phyloP scores from a whole-genome alignment of 2,113 vertebrate genomes.

The Rhipidura dahli region DNA sequence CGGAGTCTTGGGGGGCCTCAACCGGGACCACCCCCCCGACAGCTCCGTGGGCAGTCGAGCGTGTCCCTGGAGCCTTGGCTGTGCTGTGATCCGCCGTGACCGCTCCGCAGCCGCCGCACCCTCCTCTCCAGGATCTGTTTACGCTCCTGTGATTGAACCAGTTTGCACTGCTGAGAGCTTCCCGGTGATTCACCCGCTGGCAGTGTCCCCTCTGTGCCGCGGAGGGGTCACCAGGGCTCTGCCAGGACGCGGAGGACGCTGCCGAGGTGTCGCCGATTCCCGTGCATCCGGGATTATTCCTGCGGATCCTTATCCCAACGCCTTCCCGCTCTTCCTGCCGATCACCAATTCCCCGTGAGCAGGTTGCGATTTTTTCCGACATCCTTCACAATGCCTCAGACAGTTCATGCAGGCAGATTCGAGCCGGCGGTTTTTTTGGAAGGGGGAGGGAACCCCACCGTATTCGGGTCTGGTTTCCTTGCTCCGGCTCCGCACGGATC shows the following conservation, averaged over 20 bases:
- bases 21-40: fast-evolving
- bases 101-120: neutral
- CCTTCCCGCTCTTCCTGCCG: neutral
- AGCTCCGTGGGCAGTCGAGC: fast-evolving
- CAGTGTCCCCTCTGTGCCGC: neutral
- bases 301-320: fast-evolving
- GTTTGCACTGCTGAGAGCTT: neutral
- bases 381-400: neutral
- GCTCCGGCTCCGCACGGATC: neutral
- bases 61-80: fast-evolving
- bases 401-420: neutral
- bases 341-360: neutral
- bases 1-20: neutral
- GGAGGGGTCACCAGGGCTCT: neutral
- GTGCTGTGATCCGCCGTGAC: fast-evolving
- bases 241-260: neutral
- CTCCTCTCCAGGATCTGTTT: neutral
- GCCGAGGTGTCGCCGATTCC: neutral
- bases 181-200: neutral
- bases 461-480: neutral
- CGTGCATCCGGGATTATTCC: neutral
- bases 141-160: neutral
- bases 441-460: neutral
- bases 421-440: neutral
- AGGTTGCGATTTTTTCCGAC: neutral